Evolutionary conservation across 1,140 invertebrate genomes (phyloP), one percentile per base, ranked within the genome.

Genomic region (Arctopsyche grandis): DNA sequence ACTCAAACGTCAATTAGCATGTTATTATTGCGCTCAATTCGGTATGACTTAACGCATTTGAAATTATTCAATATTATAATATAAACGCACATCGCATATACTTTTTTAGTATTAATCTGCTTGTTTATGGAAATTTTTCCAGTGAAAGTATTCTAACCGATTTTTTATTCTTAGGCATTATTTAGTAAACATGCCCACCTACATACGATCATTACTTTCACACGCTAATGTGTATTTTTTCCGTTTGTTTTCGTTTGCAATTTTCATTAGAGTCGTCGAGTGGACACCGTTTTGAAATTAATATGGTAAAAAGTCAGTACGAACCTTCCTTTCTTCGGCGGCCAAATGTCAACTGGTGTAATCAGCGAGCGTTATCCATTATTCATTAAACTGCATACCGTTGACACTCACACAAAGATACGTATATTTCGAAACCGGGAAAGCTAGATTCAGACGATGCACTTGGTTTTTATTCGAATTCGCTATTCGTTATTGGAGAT

Each of bases 311-410:
- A 38, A 38, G 21, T 19, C 19, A 3, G 21, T 21, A 70, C 69
- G 29, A 38, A 70, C 69, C 69, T 26, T 9, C 26, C 26, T 29
- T 38, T 70, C 26, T 43, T 22, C 19, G 5, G n/a, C 29, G 22
- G 38, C n/a, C 29, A 70, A 70, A 70, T 70, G 69, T 70, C 69
- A 70, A 70, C 9, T 43, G 21, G 24, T 43, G 26, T 70, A 70
- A 70, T 70, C 69, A 29, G 19, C 69, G 26, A 44, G 12, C 69
- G 26, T 70, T 70, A 70, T 70, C 69, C 69, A 70, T 70, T 70
- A 70, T 70, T 70, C 69, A 70, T 70, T 44, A 70, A 70, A 70
- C 16, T 70, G 69, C 69, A 70, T 70, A 70, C 26, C 69, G 48
- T 1, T 12, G 14, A 70, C 24, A 70, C 24, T 66, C 4, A 26